A percentile compares a stretch with the other conserved stretches of the same genome.
phyloP scores from a whole-genome alignment of 30 jellyfish, hydroid and myxozoan species.

The Rhopilema esculentum region DNA sequence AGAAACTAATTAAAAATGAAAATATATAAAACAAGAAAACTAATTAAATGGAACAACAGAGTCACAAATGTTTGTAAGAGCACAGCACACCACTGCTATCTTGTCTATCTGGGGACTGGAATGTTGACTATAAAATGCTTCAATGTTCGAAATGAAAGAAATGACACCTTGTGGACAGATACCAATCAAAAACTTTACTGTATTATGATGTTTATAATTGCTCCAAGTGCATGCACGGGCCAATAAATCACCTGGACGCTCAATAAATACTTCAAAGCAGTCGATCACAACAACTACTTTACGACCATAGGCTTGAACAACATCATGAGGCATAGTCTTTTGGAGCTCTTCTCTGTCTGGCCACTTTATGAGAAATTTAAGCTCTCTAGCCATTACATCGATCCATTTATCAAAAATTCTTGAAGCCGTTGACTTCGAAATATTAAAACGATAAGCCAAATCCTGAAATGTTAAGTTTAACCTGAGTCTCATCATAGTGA shows the following conservation, averaged over 20 bases:
- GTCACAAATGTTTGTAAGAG: conserved; percentile 11
- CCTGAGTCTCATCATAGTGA: conserved; percentile 24
- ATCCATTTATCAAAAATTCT: background rate
- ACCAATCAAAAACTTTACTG: conserved; percentile 14
- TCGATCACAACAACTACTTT: conserved; percentile 30
- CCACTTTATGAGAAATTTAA: background rate
- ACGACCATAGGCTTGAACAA: background rate
- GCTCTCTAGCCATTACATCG: background rate
- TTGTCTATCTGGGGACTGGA: background rate
- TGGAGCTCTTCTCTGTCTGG: conserved; percentile 44
- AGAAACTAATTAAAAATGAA: background rate
- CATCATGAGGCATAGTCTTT: conserved; percentile 7
- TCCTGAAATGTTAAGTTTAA: conserved; percentile 34
- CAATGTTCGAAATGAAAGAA: too few relatives aligned
- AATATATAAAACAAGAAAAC: background rate
- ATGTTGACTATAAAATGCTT: background rate
- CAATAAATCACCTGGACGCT: conserved; percentile 14
- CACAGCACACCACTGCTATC: conserved; percentile 2
- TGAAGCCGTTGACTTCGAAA: conserved; percentile 30
- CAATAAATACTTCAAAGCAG: conserved; percentile 46
- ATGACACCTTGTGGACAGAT: too few relatives aligned
- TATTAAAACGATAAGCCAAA: conserved; percentile 28
- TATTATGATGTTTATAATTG: conserved; percentile 30
- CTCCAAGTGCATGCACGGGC: conserved; percentile 37
- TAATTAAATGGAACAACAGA: conserved; percentile 32